Conservation (phyloP, 1,140 invertebrate genomes). For the Zaprionus gabonicus region DNA sequence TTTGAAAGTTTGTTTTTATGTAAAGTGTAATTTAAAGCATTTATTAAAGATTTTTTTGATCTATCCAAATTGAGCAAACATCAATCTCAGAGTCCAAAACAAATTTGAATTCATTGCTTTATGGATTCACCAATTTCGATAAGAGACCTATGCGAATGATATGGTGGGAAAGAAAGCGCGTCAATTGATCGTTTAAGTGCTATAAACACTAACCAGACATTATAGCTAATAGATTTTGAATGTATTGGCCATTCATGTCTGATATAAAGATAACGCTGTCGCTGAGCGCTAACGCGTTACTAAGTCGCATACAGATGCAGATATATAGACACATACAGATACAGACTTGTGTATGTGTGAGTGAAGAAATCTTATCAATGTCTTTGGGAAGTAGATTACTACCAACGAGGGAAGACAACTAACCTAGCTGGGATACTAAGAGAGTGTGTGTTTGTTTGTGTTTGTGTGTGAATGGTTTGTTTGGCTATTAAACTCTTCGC, state of each 20-base stretch:
- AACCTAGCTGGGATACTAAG: not conserved
- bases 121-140: constrained; percentile 1
- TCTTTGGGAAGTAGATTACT: constrained; percentile 31
- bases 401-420: constrained; percentile 5
- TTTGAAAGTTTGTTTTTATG: no score
- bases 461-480: not conserved
- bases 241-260: constrained; percentile 28
- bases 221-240: constrained; percentile 28
- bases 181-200: not conserved
- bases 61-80: not conserved
- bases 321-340: not conserved
- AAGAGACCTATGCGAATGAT: constrained; percentile 19
- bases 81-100: not conserved
- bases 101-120: constrained; percentile 21
- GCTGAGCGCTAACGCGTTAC: constrained; percentile 9
- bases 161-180: constrained; percentile 19
- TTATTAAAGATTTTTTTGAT: not conserved
- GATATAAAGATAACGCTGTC: constrained; percentile 49
- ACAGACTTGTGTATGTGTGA: not conserved
- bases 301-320: not conserved
- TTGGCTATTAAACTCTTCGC: constrained; percentile 45
- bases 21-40: not conserved
- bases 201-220: constrained; percentile 28
- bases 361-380: constrained; percentile 41
- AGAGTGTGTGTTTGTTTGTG: not conserved